These are phyloP conservation scores for Linnaemya vulpina DNA, from an alignment of 2,888 invertebrate species.

Conservation along the genomic window DNA sequence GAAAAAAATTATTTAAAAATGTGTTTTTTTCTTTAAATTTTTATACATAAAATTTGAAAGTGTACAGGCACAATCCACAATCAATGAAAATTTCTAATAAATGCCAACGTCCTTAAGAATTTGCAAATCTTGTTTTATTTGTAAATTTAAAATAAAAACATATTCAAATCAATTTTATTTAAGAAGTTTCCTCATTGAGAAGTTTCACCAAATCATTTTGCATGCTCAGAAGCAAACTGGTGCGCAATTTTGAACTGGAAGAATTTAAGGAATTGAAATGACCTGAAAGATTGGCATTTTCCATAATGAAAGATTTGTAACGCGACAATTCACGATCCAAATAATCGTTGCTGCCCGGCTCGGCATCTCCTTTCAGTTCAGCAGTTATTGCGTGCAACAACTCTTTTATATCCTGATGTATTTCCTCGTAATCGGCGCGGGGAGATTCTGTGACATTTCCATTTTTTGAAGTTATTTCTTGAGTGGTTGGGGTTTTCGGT, in stretches of 20 bases:
- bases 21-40: too few relatives aligned
- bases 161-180: conserved; percentile 4
- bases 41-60: too few relatives aligned
- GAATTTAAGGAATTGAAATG: conserved; percentile 59
- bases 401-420: conserved; percentile 58
- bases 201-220: conserved; percentile 78
- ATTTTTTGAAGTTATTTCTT: background rate
- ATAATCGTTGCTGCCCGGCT: conserved; percentile 71
- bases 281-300: conserved; percentile 55
- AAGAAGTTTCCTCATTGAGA: conserved; percentile 66
- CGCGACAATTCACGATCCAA: conserved; percentile 77
- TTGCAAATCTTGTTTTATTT: conserved; percentile 17
- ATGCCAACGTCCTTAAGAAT: background rate
- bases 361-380: conserved; percentile 77
- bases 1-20: background rate
- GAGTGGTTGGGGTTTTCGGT: background rate
- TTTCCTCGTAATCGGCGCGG: conserved; percentile 23
- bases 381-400: conserved; percentile 74
- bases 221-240: conserved; percentile 77
- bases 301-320: conserved; percentile 75
- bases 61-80: too few relatives aligned
- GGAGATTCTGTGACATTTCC: background rate
- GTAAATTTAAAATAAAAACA: background rate
- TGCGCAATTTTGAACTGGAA: conserved; percentile 73
- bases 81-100: background rate